Evolutionary conservation across 2,888 invertebrate genomes (phyloP).

Genomic region (Blastobasis adustella): DNA sequence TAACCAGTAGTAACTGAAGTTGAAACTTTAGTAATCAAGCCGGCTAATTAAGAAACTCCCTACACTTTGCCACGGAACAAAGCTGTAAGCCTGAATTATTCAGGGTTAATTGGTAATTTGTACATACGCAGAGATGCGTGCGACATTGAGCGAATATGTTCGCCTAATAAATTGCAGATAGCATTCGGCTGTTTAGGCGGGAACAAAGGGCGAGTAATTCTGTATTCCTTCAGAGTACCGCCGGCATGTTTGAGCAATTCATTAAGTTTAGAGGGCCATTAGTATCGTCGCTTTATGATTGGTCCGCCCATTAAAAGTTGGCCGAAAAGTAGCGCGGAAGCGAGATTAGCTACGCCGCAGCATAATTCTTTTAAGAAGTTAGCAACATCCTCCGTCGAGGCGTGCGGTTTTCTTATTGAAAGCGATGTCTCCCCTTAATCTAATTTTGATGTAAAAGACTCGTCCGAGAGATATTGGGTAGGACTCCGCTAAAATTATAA

Average conservation of each 20-base stretch:
- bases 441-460: slow-evolving; percentile 33
- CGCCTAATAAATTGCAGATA: background rate
- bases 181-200: background rate
- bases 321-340: slow-evolving; percentile 11
- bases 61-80: background rate
- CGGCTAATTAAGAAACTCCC: slow-evolving; percentile 6
- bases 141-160: background rate
- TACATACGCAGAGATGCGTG: background rate
- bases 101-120: background rate
- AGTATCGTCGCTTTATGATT: slow-evolving; percentile 10
- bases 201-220: slow-evolving; percentile 2
- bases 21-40: slow-evolving; percentile 4
- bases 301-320: slow-evolving; percentile 22
- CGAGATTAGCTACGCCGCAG: slow-evolving; percentile 21
- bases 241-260: slow-evolving; percentile 8
- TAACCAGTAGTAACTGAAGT: background rate
- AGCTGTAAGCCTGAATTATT: background rate
- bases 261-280: slow-evolving; percentile 14
- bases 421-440: slow-evolving; percentile 26
- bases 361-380: slow-evolving; percentile 37
- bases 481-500: background rate
- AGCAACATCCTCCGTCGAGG: slow-evolving; percentile 27
- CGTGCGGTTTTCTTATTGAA: slow-evolving; percentile 33
- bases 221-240: background rate
- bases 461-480: slow-evolving; percentile 13